These are phyloP conservation scores for Microchrysa polita DNA, from an alignment of 2,888 invertebrate genomes.

Conservation along the genomic window DNA sequence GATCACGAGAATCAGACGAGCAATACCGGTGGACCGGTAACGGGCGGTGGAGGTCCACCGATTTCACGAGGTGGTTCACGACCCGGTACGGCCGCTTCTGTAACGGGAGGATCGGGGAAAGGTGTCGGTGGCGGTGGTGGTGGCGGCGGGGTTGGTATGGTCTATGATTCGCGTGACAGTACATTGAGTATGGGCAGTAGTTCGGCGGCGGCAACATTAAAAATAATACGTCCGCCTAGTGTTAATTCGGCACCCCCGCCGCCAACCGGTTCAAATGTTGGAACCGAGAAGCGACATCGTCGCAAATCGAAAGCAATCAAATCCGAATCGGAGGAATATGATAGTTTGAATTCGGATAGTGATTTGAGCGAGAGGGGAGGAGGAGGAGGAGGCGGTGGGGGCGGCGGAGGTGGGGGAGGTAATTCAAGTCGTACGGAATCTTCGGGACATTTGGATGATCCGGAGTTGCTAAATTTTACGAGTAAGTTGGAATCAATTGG, in stretches of 20 bases:
- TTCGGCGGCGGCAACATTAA: slow-evolving; percentile 8
- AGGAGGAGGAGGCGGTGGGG: slow-evolving; percentile 58
- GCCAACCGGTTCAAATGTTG: slow-evolving; percentile 46
- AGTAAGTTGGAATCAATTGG: slow-evolving; percentile 42
- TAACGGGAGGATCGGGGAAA: background rate
- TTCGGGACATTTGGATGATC: slow-evolving; percentile 66
- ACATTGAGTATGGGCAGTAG: slow-evolving; percentile 25
- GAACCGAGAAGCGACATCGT: slow-evolving; percentile 62
- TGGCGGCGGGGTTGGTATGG: slow-evolving; percentile 39
- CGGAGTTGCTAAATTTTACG: slow-evolving; percentile 58
- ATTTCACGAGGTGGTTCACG: slow-evolving; percentile 13
- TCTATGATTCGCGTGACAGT: slow-evolving; percentile 40
- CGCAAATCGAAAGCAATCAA: slow-evolving; percentile 67
- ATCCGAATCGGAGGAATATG: slow-evolving; percentile 69
- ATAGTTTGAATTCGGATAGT: slow-evolving; percentile 68
- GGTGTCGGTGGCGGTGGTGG: slow-evolving; percentile 13
- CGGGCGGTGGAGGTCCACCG: too few species aligned
- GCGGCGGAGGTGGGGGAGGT: slow-evolving; percentile 60
- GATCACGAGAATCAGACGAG: slow-evolving; percentile 68
- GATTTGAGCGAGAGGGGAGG: slow-evolving; percentile 65
- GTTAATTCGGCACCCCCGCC: slow-evolving; percentile 10
- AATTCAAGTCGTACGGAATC: slow-evolving; percentile 66
- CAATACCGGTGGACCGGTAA: slow-evolving; percentile 54
- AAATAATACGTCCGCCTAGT: slow-evolving; percentile 21
- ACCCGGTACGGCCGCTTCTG: slow-evolving; percentile 42